phyloP scores from a whole-genome alignment of 1,140 invertebrate genomes.

The Lepidurus apus region DNA sequence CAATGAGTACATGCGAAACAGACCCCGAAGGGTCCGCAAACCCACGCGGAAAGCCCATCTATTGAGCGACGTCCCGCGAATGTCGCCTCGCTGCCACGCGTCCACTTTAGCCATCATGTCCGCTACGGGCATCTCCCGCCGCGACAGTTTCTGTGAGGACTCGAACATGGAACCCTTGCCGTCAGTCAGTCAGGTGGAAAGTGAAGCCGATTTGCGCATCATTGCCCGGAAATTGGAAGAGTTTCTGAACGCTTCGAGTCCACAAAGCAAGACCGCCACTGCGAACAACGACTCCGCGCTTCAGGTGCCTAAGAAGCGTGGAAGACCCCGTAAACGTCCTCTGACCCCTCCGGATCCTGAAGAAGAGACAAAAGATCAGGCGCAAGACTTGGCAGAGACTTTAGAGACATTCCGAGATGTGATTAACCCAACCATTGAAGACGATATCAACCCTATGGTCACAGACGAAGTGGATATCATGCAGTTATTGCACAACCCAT shows the following conservation, averaged over 20 bases:
- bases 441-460: neutral
- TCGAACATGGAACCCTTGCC: neutral
- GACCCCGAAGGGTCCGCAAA: neutral
- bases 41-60: constrained; percentile 36
- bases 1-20: constrained; percentile 38
- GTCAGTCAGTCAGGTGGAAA: neutral
- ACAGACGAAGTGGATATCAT: constrained; percentile 13
- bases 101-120: constrained; percentile 74
- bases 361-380: neutral
- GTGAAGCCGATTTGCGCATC: neutral
- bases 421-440: neutral
- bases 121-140: constrained; percentile 9
- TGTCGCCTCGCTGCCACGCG: constrained; percentile 75
- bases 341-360: neutral
- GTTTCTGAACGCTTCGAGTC: neutral
- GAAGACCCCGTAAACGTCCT: constrained; percentile 6
- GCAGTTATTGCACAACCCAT: neutral
- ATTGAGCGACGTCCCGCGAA: constrained; percentile 60
- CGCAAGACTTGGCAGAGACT: neutral
- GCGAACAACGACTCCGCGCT: neutral
- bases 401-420: constrained; percentile 21
- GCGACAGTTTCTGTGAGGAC: neutral
- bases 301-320: neutral
- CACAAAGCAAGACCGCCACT: neutral
- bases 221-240: neutral